Conservation (phyloP, 2,113 vertebrate genomes). For the Stomatorhinus ivindoensis region DNA sequence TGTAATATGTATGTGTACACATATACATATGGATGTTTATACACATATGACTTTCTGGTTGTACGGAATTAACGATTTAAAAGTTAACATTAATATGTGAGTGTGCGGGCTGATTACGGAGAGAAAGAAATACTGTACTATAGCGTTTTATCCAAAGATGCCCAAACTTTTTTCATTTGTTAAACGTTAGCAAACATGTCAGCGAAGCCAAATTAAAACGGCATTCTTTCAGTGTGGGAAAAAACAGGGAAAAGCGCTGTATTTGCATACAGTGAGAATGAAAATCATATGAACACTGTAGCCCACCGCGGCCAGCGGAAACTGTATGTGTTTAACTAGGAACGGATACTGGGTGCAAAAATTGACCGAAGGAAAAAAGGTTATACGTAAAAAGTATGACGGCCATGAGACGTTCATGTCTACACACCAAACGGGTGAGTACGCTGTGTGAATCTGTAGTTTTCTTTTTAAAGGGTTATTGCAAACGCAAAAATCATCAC, state of each 20-base stretch:
- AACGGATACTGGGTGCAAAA: neutral
- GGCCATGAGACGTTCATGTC: no score
- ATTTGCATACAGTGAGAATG: neutral
- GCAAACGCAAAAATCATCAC: constrained; percentile 33
- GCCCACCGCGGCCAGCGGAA: neutral
- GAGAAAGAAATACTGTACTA: neutral
- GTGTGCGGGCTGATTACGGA: neutral
- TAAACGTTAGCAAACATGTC: neutral
- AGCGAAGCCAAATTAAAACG: neutral
- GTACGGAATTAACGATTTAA: neutral
- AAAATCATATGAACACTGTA: neutral
- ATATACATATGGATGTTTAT: neutral
- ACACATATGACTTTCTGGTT: neutral
- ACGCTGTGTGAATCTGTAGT: neutral
- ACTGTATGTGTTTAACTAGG: neutral
- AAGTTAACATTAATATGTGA: neutral
- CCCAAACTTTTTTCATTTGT: neutral
- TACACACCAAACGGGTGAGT: neutral
- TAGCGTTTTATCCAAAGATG: neutral
- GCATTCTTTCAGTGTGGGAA: neutral
- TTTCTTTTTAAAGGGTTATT: neutral
- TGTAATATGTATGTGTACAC: neutral
- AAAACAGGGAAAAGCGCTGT: neutral
- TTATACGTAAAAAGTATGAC: neutral
- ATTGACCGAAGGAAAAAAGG: neutral